Conservation (phyloP, 2,888 invertebrate species). For the Acrobasis suavella region DNA sequence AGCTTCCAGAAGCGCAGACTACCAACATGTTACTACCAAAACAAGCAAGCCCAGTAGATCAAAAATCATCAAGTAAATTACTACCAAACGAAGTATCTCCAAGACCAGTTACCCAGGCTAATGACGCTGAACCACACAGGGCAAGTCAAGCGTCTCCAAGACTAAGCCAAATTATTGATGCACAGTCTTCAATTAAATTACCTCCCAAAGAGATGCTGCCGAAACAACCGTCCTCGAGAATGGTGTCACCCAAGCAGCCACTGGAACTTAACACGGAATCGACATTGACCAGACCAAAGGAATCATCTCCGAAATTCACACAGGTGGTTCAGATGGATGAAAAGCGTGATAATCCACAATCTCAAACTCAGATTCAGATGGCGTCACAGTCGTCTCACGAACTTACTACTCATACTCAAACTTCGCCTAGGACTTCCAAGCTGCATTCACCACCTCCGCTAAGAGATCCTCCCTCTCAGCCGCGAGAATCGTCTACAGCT, state of each 20-base stretch:
- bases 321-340: background rate
- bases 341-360: background rate
- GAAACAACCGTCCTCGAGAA: background rate
- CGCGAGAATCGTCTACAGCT: no score
- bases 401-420: background rate
- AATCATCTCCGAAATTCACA: background rate
- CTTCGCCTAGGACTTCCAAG: background rate
- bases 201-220: slow-evolving; percentile 7
- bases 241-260: slow-evolving; percentile 12
- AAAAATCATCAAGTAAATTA: background rate
- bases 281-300: slow-evolving; percentile 5
- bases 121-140: background rate
- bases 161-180: background rate
- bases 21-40: background rate
- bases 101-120: background rate
- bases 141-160: background rate
- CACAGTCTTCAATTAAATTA: slow-evolving; percentile 10
- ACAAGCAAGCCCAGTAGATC: background rate
- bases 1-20: background rate
- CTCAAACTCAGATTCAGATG: background rate
- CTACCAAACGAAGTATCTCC: background rate
- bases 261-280: slow-evolving; percentile 6
- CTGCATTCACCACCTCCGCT: no score
- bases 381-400: background rate
- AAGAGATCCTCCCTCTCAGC: background rate